phyloP scores from a whole-genome alignment of 2,888 invertebrate genomes.

The Proisotoma minuta region DNA sequence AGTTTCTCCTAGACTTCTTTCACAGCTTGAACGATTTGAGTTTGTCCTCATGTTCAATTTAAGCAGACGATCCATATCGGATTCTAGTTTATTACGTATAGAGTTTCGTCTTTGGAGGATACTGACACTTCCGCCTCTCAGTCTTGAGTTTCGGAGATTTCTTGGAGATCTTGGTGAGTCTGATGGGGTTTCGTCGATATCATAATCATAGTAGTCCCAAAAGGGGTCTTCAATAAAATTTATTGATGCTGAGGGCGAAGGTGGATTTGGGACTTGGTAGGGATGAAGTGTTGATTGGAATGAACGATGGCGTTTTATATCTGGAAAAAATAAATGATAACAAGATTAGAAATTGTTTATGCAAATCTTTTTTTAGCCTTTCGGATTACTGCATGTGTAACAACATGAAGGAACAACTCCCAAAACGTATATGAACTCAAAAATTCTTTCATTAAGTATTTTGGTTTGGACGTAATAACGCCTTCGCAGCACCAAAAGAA shows the following conservation, averaged over 20 bases:
- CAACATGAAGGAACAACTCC: too few relatives aligned
- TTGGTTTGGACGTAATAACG: slow-evolving; percentile 4
- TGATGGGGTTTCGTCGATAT: slow-evolving; percentile 33
- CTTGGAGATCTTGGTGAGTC: slow-evolving; percentile 15
- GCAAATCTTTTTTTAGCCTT: too few relatives aligned
- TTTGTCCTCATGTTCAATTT: slow-evolving; percentile 24
- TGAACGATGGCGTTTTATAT: slow-evolving; percentile 40
- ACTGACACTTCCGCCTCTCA: not conserved
- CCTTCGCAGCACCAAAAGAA: slow-evolving; percentile 3
- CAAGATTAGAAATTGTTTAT: not conserved
- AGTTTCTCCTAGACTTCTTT: slow-evolving; percentile 45
- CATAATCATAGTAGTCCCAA: slow-evolving; percentile 48
- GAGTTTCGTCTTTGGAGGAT: slow-evolving; percentile 1
- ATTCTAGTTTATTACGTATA: not conserved
- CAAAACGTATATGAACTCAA: not conserved
- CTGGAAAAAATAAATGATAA: slow-evolving; percentile 22
- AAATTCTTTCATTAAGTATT: not conserved
- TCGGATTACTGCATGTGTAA: too few relatives aligned
- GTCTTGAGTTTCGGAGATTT: not conserved
- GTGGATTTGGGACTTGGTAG: slow-evolving; percentile 34
- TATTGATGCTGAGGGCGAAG: slow-evolving; percentile 43
- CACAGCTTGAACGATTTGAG: slow-evolving; percentile 46
- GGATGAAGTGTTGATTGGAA: slow-evolving; percentile 47
- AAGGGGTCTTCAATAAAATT: slow-evolving; percentile 47
- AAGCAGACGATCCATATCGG: slow-evolving; percentile 9